Base-by-base conservation (phyloP, 2,113 vertebrate species). In the Cryptotis parvus region DNA sequence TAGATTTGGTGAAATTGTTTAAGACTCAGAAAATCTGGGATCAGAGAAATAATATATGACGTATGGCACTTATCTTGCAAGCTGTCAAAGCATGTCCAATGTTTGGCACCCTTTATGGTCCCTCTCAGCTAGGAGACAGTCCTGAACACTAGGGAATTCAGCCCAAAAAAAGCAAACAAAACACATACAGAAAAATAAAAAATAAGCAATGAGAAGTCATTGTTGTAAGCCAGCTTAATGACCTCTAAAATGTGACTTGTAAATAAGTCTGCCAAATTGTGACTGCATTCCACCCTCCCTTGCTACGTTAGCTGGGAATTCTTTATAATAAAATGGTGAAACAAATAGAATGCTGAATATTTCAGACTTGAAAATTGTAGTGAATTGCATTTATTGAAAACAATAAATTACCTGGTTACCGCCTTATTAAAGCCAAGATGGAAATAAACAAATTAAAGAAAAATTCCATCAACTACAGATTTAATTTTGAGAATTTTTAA, bases 401-500 rank as follows among this genome's bases (percentile, higher is more conserved):
- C 33, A 87, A 87, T 52, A 68, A 20, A 77, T 65, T 87, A 83
- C 77, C 70, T 77, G 61, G 65, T 8, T 81, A 77, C 65, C 82
- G 45, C 29, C 18, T 20, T 82, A 55, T 65, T 87, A 87, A 76
- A 87, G 29, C 14, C 35, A 52, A 87, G 27, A 22, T 72, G 39
- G 10, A 81, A 87, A 52, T 37, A 89, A 29, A 49, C 45, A 49
- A 80, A 45, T 75, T 41, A n/a, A 45, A 41, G 52, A 68, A 37
- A 31, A 35, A 70, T 15, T 22, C 45, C 83, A 61, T 81, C 73
- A 39, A 82, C 31, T 12, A 33, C n/a, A 76, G 75, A 22, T 81
- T 63, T 86, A 82, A 90, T 87, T 87, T 70, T 63, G 49, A 87
- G 81, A 90, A 41, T 41, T 69, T 82, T 76, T 63, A 70, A 92